Conservation (phyloP, 1,140 invertebrate species). For the Wiebesia pumilae region DNA sequence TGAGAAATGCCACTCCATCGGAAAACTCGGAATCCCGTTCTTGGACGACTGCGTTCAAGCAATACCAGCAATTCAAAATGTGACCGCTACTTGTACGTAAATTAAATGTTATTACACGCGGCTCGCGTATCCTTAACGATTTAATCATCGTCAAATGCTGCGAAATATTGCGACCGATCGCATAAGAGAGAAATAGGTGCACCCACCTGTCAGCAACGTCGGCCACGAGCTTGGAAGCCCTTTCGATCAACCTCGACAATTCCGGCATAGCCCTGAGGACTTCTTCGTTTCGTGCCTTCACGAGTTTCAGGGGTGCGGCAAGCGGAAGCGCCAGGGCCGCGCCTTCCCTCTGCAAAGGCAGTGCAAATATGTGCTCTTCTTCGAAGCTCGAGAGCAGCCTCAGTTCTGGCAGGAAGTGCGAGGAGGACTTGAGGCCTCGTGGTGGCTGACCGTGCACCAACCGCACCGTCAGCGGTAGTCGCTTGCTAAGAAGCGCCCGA, state of each 20-base stretch:
- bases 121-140: no score
- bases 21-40: no score
- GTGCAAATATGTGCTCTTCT: conserved; percentile 87
- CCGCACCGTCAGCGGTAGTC: conserved; percentile 92
- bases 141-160: no score
- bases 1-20: no score
- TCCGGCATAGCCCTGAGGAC: conserved; percentile 86
- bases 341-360: conserved; percentile 87
- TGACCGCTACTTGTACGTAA: no score
- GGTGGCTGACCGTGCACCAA: conserved; percentile 91
- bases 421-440: conserved; percentile 85
- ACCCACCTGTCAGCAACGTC: conserved; percentile 85
- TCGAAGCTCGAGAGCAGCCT: conserved; percentile 89
- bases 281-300: conserved; percentile 88
- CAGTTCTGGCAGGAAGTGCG: conserved; percentile 88
- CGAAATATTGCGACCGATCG: no score
- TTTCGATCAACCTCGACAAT: conserved; percentile 86
- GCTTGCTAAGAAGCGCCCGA: conserved; percentile 88
- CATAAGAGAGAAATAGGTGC: no score
- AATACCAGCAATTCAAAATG: no score
- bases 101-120: no score
- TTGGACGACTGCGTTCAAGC: no score
- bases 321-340: conserved; percentile 88
- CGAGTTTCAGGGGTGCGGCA: conserved; percentile 89
- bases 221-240: conserved; percentile 84